phyloP scores from a whole-genome alignment of 2,888 invertebrate species.

The Drosophila diplacantha region DNA sequence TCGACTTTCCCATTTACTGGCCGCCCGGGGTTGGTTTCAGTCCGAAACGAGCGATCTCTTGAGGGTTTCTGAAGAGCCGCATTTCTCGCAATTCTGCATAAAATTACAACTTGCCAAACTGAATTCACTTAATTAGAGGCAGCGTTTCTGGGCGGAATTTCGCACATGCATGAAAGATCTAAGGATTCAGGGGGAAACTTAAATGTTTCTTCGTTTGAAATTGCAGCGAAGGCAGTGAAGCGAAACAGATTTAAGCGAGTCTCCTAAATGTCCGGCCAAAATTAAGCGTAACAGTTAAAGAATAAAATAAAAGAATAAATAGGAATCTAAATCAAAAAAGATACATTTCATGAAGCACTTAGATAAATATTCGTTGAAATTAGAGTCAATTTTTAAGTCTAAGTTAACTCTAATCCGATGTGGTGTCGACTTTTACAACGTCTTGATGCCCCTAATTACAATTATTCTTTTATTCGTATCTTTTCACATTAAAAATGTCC shows the following conservation, averaged over 20 bases:
- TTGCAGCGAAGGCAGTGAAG: neutral
- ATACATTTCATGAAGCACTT: neutral
- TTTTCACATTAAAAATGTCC: neutral
- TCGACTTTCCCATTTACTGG: slow-evolving; percentile 48
- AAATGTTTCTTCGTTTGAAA: slow-evolving; percentile 2
- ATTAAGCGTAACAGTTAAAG: too few relatives aligned
- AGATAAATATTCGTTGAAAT: neutral
- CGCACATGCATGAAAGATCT: slow-evolving; percentile 28
- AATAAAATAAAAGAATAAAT: slow-evolving; percentile 40
- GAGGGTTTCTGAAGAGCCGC: slow-evolving; percentile 22
- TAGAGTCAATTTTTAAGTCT: too few relatives aligned
- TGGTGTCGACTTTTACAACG: too few relatives aligned
- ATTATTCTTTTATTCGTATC: neutral
- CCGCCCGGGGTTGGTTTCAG: slow-evolving; percentile 27
- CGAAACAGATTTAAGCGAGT: neutral
- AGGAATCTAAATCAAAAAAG: slow-evolving; percentile 18
- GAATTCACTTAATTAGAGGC: slow-evolving; percentile 32
- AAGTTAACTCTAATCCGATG: too few relatives aligned
- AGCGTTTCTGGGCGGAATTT: slow-evolving; percentile 14
- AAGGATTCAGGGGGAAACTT: slow-evolving; percentile 4
- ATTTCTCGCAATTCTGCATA: slow-evolving; percentile 14
- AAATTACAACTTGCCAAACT: slow-evolving; percentile 19
- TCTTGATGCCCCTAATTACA: neutral
- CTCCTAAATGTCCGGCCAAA: neutral
- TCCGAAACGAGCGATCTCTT: slow-evolving; percentile 14